Evolutionary conservation across 1,140 invertebrate genomes (phyloP), one percentile per base, ranked within the genome.

Genomic region (Frieseomelitta varia): DNA sequence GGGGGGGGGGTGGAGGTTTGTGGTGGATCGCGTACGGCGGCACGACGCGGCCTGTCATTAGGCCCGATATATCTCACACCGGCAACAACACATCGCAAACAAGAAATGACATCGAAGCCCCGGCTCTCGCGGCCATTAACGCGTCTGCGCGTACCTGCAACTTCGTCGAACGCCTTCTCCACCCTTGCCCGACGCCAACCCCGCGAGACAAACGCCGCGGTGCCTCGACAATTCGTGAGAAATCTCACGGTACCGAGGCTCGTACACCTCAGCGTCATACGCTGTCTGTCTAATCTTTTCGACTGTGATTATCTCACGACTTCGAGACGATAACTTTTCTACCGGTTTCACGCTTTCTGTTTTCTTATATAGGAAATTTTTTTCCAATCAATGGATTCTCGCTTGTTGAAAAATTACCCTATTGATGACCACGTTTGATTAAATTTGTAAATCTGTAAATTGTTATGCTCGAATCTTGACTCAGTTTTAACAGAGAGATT

Each of bases 41-140:
- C 81, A 39, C 55, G 65, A 56, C 71, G 81, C 34, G 82, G 85
- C 81, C 86, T 90, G 88, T 90, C 89, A 91, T 91, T 91, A 91
- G 89, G 86, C 85, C 61, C 89, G 89, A 91, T 90, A 91, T 91
- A 90, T 90, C 90, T 91, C 85, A 68, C 81, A 79, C 80, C 77
- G 81, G 79, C 82, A 87, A 89, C 87, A 87, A 83, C 87, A 84
- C 61, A 90, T 90, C 87, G 85, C 89, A 91, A 91, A 89, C 85
- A 91, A 90, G 85, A 90, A 91, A 91, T 91, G 89, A 91, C 89
- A 91, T 87, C 90, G 83, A 86, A 72, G 81, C 75, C 72, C 76
- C 55, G 61, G 56, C 56, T 87, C 81, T 83, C 76, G 89, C 86
- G 82, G 88, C 89, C 90, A 90, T 90, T 90, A 90, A 87, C 89